phyloP scores from a whole-genome alignment of 2,113 vertebrate genomes.

The Colossoma macropomum region DNA sequence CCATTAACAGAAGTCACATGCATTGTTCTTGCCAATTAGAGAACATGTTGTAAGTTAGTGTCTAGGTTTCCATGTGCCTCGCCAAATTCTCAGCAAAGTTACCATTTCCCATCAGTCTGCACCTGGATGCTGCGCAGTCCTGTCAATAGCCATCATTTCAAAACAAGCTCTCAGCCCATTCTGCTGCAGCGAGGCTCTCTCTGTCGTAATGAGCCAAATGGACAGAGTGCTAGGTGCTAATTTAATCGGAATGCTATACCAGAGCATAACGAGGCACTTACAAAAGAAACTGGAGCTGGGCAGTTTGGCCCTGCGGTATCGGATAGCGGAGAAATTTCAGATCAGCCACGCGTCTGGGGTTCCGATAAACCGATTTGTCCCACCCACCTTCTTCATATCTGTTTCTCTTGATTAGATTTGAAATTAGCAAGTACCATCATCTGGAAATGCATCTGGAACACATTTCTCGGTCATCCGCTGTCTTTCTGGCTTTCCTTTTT shows the following conservation, averaged over 20 bases:
- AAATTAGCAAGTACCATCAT: constrained; percentile 28
- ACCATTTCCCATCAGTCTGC: background rate
- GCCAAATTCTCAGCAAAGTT: background rate
- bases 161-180: background rate
- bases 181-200: constrained; percentile 8
- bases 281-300: constrained; percentile 28
- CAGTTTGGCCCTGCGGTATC: constrained; percentile 29
- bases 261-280: constrained; percentile 46
- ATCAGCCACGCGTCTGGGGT: constrained; percentile 38
- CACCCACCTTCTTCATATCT: constrained; percentile 38
- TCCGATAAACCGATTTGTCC: constrained; percentile 46
- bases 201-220: constrained; percentile 38
- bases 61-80: background rate
- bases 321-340: constrained; percentile 48
- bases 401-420: constrained; percentile 44
- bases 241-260: constrained; percentile 37
- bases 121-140: background rate
- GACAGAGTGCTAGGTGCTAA: constrained; percentile 43
- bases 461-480: background rate
- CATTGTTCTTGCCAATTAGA: too few relatives aligned
- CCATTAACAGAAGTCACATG: too few relatives aligned
- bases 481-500: constrained; percentile 19
- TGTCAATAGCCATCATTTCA: background rate
- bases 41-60: background rate
- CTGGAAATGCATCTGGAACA: constrained; percentile 41